Conservation (phyloP, 1,140 invertebrate genomes). For the Zaprionus lachaisei region DNA sequence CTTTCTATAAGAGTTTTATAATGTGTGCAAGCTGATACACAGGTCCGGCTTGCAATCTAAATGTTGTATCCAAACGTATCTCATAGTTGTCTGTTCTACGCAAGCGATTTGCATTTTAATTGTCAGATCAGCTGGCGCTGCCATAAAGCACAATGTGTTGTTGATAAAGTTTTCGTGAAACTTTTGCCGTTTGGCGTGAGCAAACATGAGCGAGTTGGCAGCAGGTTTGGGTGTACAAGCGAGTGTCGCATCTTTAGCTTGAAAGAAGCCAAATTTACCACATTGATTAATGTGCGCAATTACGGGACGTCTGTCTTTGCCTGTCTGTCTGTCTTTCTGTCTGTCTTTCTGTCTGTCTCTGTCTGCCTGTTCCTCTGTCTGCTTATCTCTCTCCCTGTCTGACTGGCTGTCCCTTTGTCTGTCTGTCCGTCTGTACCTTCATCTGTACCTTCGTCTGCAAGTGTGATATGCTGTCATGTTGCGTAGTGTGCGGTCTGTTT, state of each 20-base stretch:
- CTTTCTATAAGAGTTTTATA: background rate
- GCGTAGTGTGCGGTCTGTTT: conserved; percentile 25
- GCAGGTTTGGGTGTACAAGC: conserved; percentile 14
- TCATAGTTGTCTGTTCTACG: background rate
- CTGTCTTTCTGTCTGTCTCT: background rate
- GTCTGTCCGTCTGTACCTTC: background rate
- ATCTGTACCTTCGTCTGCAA: conserved; percentile 17
- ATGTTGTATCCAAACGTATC: background rate
- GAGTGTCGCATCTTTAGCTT: conserved; percentile 20
- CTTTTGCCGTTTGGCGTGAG: conserved; percentile 13
- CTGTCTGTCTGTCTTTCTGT: background rate
- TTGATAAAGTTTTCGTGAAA: background rate
- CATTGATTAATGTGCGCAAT: conserved; percentile 70
- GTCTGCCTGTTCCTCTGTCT: background rate
- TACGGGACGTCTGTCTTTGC: conserved; percentile 17
- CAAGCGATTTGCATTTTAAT: background rate
- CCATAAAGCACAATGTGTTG: background rate
- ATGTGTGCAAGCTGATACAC: background rate
- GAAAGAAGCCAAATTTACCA: conserved; percentile 4
- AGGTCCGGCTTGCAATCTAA: background rate
- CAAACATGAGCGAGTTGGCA: conserved; percentile 1
- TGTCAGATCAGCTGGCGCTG: background rate
- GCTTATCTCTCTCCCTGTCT: background rate
- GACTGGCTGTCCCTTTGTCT: background rate
- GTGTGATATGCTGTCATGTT: conserved; percentile 26